phyloP scores from a whole-genome alignment of 2,888 invertebrate genomes.

The Agriotes lineatus region DNA sequence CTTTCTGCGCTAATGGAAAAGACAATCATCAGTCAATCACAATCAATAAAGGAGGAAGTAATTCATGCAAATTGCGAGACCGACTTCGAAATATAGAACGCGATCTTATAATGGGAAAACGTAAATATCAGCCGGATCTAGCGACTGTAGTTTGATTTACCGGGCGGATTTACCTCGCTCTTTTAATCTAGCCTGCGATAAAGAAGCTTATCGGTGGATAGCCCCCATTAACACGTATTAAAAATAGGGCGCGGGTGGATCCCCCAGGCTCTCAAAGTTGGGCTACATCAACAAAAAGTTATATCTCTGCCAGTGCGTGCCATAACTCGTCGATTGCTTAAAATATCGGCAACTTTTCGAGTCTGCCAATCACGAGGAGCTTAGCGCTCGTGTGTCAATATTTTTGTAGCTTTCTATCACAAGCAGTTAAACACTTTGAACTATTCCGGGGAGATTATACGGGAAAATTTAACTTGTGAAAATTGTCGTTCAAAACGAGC shows the following conservation, averaged over 20 bases:
- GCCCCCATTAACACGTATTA: background rate
- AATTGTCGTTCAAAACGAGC: too few species aligned
- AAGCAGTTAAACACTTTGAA: too few species aligned
- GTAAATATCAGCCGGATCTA: slow-evolving; percentile 31
- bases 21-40: slow-evolving; percentile 31
- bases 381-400: background rate
- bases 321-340: background rate
- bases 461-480: too few species aligned
- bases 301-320: slow-evolving; percentile 2
- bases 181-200: too few species aligned
- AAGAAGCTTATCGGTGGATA: too few species aligned
- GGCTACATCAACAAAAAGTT: slow-evolving; percentile 5
- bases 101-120: slow-evolving; percentile 20
- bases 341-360: background rate
- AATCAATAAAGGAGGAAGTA: slow-evolving; percentile 21
- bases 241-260: background rate
- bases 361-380: background rate
- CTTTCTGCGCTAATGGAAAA: slow-evolving; percentile 31
- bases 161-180: too few species aligned
- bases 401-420: background rate
- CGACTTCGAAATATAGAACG: slow-evolving; percentile 15
- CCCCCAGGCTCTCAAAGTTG: background rate
- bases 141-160: background rate
- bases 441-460: too few species aligned
- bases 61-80: slow-evolving; percentile 28